Conservation (phyloP, 2,888 invertebrate species). For the Drosophila kuntzei region DNA sequence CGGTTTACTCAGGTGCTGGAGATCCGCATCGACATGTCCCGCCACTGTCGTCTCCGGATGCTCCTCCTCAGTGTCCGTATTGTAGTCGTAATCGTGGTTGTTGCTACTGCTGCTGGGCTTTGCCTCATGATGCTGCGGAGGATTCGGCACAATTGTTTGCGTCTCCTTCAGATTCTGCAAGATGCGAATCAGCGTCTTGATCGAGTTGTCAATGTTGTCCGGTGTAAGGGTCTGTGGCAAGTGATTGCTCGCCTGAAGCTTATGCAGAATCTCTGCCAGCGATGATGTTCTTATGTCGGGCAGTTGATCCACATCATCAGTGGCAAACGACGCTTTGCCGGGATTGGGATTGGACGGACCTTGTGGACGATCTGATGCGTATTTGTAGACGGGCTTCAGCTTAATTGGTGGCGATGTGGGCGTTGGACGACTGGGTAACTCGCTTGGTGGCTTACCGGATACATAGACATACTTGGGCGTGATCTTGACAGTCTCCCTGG, state of each 20-base stretch:
- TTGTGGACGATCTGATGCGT: conserved; percentile 48
- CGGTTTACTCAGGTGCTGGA: conserved; percentile 62
- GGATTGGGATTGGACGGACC: conserved; percentile 39
- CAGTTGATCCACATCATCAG: conserved; percentile 75
- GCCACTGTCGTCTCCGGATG: conserved; percentile 30
- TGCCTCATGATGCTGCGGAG: conserved; percentile 83
- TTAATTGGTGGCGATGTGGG: conserved; percentile 66
- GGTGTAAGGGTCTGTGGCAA: conserved; percentile 91
- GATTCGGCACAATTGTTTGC: conserved; percentile 83
- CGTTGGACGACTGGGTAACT: conserved; percentile 30
- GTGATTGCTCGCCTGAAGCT: conserved; percentile 91
- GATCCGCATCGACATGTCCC: conserved; percentile 41
- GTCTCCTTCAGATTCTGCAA: conserved; percentile 88
- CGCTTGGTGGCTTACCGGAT: conserved; percentile 48
- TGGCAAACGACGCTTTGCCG: conserved; percentile 7
- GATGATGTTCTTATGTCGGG: conserved; percentile 84
- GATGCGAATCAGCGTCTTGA: conserved; percentile 91
- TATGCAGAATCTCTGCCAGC: conserved; percentile 89
- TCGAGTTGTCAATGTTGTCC: conserved; percentile 92
- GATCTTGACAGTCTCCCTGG: conserved; percentile 64
- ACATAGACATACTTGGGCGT: conserved; percentile 70
- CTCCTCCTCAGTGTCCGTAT: conserved; percentile 73
- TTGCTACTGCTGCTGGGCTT: conserved; percentile 32
- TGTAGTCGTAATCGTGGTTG: conserved; percentile 81
- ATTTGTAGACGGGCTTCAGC: conserved; percentile 77